phyloP scores from a whole-genome alignment of 92 coral and sea anemone species.

The Porites lobata region DNA sequence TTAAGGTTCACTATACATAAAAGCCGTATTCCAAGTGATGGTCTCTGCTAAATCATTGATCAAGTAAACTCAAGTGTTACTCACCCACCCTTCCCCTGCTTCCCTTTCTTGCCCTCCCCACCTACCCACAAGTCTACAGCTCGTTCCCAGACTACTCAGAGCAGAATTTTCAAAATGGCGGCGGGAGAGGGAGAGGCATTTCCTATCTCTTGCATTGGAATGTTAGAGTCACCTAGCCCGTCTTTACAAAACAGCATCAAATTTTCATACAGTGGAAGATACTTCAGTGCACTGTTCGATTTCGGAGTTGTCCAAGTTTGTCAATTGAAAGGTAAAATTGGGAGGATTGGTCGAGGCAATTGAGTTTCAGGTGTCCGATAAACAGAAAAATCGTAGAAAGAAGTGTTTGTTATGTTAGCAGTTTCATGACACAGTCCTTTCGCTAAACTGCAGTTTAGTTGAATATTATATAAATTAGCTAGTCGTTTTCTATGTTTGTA shows the following conservation, averaged over 20 bases:
- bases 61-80: not conserved
- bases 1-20: too few species aligned
- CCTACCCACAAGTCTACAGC: not conserved
- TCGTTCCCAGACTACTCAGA: conserved; percentile 31
- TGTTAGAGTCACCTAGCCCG: conserved; percentile 55
- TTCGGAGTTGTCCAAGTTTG: conserved; percentile 54
- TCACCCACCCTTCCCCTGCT: conserved; percentile 17
- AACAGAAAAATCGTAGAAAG: too few species aligned
- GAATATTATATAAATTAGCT: too few species aligned
- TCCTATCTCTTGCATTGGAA: conserved; percentile 9
- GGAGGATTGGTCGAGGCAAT: not conserved
- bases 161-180: conserved; percentile 70
- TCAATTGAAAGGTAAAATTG: conserved; percentile 47
- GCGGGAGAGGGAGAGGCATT: conserved; percentile 19
- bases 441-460: too few species aligned
- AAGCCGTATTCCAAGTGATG: too few species aligned
- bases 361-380: not conserved
- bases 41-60: too few species aligned
- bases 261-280: conserved; percentile 49
- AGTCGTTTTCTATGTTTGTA: too few species aligned
- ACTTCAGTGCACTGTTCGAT: conserved; percentile 67
- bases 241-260: conserved; percentile 71
- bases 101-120: not conserved
- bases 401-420: too few species aligned
- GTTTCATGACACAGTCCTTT: too few species aligned